phyloP scores from a whole-genome alignment of 1,140 invertebrate genomes.

The Manduca sexta region DNA sequence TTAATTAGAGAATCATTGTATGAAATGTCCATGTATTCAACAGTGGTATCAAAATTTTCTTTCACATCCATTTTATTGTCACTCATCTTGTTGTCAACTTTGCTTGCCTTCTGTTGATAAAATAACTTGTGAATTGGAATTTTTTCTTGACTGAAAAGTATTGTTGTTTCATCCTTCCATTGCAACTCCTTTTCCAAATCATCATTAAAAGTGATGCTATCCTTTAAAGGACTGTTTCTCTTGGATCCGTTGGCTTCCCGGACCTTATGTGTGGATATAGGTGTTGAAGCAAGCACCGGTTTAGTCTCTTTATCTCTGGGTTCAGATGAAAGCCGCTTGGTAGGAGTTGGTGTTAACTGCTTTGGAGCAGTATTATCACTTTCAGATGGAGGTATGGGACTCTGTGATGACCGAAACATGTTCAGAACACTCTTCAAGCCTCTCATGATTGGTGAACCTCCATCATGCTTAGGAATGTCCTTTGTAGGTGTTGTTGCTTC shows the following conservation, averaged over 20 bases:
- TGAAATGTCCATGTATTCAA: constrained; percentile 56
- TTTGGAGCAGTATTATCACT: constrained; percentile 4
- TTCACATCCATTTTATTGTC: background rate
- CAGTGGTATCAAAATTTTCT: constrained; percentile 26
- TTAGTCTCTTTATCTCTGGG: background rate
- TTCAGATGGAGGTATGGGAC: constrained; percentile 41
- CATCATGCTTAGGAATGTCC: constrained; percentile 43
- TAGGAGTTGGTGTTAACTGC: background rate
- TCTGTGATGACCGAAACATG: constrained; percentile 60
- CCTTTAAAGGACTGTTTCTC: constrained; percentile 48
- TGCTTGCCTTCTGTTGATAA: constrained; percentile 21
- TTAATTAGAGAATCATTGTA: constrained; percentile 33
- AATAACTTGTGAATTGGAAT: constrained; percentile 56
- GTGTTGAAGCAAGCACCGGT: constrained; percentile 35
- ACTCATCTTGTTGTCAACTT: constrained; percentile 7
- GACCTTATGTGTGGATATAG: constrained; percentile 27
- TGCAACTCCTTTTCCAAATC: constrained; percentile 54
- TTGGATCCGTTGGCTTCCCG: constrained; percentile 32
- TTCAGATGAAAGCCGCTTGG: background rate
- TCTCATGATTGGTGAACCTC: constrained; percentile 54
- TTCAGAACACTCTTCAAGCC: constrained; percentile 60
- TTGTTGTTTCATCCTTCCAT: constrained; percentile 61
- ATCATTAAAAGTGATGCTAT: constrained; percentile 55
- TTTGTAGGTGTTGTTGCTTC: constrained; percentile 61
- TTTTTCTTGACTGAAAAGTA: constrained; percentile 56